Percentiles rank a stretch among this genome's conserved stretches.
Conservation (phyloP, 2,797 vertebrate genomes). For the Halcyon badia region DNA sequence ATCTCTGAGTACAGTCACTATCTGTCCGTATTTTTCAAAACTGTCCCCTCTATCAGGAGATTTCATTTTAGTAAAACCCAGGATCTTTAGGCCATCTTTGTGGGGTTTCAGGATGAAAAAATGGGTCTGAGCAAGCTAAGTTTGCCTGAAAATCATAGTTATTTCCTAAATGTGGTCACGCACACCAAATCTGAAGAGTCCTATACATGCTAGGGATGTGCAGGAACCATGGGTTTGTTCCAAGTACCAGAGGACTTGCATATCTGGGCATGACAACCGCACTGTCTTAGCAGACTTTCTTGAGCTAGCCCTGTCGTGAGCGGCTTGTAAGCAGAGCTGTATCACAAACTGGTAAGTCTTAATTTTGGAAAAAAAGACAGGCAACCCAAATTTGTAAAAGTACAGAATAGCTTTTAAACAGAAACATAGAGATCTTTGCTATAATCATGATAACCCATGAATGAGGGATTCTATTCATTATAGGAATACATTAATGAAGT, state of each 20-base stretch:
- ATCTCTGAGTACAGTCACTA: not conserved
- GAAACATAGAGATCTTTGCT: not conserved
- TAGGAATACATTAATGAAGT: not conserved
- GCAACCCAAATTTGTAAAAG: not conserved
- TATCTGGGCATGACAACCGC: not conserved
- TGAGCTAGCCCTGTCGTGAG: not conserved
- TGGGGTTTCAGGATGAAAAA: not conserved
- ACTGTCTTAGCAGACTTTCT: not conserved
- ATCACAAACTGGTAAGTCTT: not conserved
- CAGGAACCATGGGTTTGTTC: not conserved
- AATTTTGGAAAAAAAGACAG: not conserved
- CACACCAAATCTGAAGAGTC: not conserved
- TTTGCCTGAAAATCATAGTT: not conserved
- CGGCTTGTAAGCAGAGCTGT: not conserved
- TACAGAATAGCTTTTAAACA: not conserved
- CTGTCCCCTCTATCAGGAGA: not conserved
- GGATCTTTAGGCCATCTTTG: not conserved
- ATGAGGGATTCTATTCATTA: not conserved
- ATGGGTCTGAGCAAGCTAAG: not conserved
- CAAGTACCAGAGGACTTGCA: not conserved
- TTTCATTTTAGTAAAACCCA: not conserved
- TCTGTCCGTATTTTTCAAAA: not conserved
- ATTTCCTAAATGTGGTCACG: not conserved
- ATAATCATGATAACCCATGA: not conserved
- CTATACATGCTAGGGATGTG: not conserved